Percentiles rank a stretch among this genome's conserved stretches.
phyloP scores from a whole-genome alignment of 2,888 invertebrate species.

The Scaptomyza reducta region DNA sequence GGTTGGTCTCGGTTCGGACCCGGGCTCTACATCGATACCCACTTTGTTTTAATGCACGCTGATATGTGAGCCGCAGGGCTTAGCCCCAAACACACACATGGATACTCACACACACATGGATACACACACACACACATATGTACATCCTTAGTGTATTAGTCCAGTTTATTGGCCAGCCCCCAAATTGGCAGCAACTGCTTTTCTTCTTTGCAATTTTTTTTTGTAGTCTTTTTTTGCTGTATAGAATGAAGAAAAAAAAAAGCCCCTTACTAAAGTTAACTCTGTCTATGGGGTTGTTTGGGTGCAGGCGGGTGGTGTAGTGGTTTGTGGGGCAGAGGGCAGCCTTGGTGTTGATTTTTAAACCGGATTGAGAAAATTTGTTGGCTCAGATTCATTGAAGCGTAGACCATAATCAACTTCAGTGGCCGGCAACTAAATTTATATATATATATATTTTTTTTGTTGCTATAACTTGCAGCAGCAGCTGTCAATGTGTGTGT shows the following conservation, averaged over 20 bases:
- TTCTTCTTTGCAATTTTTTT: neutral
- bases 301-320: too few species aligned
- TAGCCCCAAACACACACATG: constrained; percentile 55
- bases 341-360: constrained; percentile 72
- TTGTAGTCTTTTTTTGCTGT: constrained; percentile 12
- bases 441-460: constrained; percentile 48
- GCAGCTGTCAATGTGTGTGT: constrained; percentile 52
- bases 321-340: constrained; percentile 5
- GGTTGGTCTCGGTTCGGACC: constrained; percentile 29
- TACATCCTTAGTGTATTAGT: constrained; percentile 47
- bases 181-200: constrained; percentile 41
- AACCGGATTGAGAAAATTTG: constrained; percentile 79
- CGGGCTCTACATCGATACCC: constrained; percentile 77
- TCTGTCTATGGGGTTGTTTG: constrained; percentile 12
- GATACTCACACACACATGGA: constrained; percentile 16
- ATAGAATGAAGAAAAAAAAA: constrained; percentile 8
- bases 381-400: constrained; percentile 76
- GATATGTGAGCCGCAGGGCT: constrained; percentile 77
- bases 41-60: constrained; percentile 79
- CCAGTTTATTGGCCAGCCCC: constrained; percentile 44
- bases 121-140: neutral
- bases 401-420: constrained; percentile 82
- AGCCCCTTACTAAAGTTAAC: constrained; percentile 29
- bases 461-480: constrained; percentile 71
- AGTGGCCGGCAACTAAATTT: constrained; percentile 82